Base-by-base conservation (phyloP, 2,113 vertebrate genomes). In the Sceloporus undulatus region DNA sequence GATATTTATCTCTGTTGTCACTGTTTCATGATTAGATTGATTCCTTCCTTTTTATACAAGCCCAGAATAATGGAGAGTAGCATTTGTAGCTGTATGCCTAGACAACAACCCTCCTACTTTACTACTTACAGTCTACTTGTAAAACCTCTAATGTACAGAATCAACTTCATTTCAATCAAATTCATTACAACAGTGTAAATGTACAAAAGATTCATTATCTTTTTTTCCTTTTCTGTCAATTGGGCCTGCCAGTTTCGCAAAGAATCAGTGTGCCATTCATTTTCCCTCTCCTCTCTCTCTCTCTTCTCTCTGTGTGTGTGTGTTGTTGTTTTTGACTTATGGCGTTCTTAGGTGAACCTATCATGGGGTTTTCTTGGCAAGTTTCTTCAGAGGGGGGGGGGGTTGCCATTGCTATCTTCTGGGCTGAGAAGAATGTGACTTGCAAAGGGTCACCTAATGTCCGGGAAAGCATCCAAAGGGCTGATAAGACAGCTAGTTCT, bases 1-100 rank as follows among this genome's bases (percentile, higher is more conserved):
- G 87, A 91, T 95, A 92, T 95, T 91, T 92, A 85, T 88, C 90
- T 92, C 85, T 87, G 90, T 93, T 93, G 90, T 93, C 94, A 95
- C 65, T 84, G 56, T 87, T 93, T 88, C 65, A 74, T 89, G 81
- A 92, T 92, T 88, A 94, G 92, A 95, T 94, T 90, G 90, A 95
- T 93, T 93, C 85, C 90, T 89, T 91, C 90, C 93, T 95, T 94
- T 94, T 91, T 91, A 88, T 93, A 89, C 84, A 77, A 89, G 71
- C 79, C 85, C 84, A 89, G 74, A 90, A 91, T 91, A 95, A 93
- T 82, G 74, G 87, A 91, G 77, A 89, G 16, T 83, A 75, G 23
- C 84, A 91, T 88, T 93, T 92, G 59, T 74, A 71, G 29, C 54
- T 74, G 18, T 52, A 78, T 88, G 75, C 85, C 82, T 92, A 89